A percentile compares a stretch with the other conserved stretches of the same genome.
Evolutionary conservation across 2,888 invertebrate species (phyloP).

Genomic region (Neocrepidodera transversa): DNA sequence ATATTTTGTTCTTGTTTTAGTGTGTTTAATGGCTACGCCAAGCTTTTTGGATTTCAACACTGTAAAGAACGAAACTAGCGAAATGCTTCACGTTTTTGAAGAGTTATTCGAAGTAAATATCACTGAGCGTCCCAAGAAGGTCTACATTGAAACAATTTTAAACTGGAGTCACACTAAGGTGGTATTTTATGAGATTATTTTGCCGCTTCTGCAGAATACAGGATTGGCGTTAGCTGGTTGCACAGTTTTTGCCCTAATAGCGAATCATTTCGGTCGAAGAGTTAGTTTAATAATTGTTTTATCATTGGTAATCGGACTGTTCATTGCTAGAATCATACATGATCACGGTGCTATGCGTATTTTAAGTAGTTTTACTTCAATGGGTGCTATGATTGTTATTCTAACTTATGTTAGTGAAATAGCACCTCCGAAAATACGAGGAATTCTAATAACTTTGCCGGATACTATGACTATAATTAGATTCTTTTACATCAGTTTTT

Average conservation of each 20-base stretch:
- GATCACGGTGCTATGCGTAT: neutral
- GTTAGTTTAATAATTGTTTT: neutral
- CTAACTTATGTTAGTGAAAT: conserved; percentile 2
- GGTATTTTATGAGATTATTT: neutral
- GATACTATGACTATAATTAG: neutral
- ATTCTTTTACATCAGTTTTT: neutral
- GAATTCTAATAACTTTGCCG: neutral
- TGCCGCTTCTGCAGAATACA: neutral
- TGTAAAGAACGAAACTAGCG: neutral
- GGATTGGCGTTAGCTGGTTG: neutral
- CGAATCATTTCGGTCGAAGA: conserved; percentile 3
- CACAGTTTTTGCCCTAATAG: neutral
- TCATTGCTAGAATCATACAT: neutral
- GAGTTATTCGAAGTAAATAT: neutral
- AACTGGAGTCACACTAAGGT: neutral
- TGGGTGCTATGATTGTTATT: neutral
- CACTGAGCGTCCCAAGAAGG: neutral
- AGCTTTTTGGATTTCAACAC: neutral
- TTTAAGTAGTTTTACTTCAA: neutral
- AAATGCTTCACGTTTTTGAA: neutral
- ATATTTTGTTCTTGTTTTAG: neutral
- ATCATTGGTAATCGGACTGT: neutral
- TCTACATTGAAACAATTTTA: no score
- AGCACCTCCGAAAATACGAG: neutral
- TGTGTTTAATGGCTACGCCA: neutral